Evolutionary conservation across 2,888 invertebrate genomes (phyloP).

Genomic region (Scaeva pyrastri): DNA sequence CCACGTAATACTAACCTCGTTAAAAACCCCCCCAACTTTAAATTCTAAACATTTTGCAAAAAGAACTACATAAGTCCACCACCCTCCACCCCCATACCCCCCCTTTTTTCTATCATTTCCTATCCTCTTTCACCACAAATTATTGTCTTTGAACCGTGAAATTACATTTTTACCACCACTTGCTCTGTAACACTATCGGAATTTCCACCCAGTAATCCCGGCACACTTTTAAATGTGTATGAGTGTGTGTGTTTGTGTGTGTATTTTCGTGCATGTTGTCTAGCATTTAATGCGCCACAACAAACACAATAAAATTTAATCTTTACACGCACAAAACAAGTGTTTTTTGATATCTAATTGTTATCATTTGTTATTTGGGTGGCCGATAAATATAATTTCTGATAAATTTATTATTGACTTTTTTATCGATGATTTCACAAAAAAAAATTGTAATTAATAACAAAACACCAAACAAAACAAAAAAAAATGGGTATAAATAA

Average conservation of each 20-base stretch:
- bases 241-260: too few species aligned
- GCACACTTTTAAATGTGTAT: too few species aligned
- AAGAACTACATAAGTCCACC: neutral
- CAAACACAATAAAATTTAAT: slow-evolving; percentile 23
- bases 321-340: slow-evolving; percentile 38
- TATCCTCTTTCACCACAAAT: neutral
- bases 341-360: neutral
- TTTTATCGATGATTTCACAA: neutral
- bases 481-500: slow-evolving; percentile 24
- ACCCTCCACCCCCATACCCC: too few species aligned
- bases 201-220: neutral
- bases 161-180: slow-evolving; percentile 30
- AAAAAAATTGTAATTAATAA: neutral
- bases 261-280: slow-evolving; percentile 25
- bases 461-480: slow-evolving; percentile 11
- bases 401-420: neutral
- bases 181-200: neutral
- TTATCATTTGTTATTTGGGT: neutral
- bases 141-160: slow-evolving; percentile 19
- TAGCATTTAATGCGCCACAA: slow-evolving; percentile 12
- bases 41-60: neutral
- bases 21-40: neutral
- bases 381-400: too few species aligned
- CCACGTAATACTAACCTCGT: neutral
- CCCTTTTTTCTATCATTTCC: neutral